Conservation (phyloP, 2,888 invertebrate genomes). For the Meiosimyza platycephala region DNA sequence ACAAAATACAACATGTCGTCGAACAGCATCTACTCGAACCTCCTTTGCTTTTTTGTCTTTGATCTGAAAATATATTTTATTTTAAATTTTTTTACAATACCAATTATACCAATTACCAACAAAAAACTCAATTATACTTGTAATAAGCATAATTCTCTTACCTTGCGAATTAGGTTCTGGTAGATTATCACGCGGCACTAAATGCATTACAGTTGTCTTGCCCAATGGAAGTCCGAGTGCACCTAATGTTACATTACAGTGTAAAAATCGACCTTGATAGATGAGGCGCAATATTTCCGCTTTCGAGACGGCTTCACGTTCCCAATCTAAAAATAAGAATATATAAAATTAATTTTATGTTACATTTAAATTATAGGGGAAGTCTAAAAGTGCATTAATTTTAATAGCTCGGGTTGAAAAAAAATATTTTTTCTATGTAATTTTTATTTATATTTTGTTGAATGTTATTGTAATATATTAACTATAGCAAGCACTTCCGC, state of each 20-base stretch:
- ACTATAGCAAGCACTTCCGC: no score
- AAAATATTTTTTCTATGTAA: no score
- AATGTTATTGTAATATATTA: no score
- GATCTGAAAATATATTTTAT: slow-evolving; percentile 73
- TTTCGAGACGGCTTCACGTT: slow-evolving; percentile 93
- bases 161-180: slow-evolving; percentile 99
- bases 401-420: no score
- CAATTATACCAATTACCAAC: slow-evolving; percentile 4
- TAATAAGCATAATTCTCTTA: slow-evolving; percentile 60
- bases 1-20: slow-evolving; percentile 93
- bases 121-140: not conserved
- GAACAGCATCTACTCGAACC: slow-evolving; percentile 96
- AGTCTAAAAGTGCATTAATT: no score
- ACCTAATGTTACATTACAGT: slow-evolving; percentile 98
- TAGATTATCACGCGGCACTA: slow-evolving; percentile 98
- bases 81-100: not conserved
- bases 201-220: slow-evolving; percentile 99
- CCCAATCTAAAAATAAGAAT: slow-evolving; percentile 85
- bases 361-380: no score
- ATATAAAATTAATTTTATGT: not conserved
- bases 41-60: slow-evolving; percentile 95
- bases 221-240: slow-evolving; percentile 96
- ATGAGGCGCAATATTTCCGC: slow-evolving; percentile 98
- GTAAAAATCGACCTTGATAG: slow-evolving; percentile 99
- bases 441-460: no score